Evolutionary conservation across 64 coral and sea anemone species (phyloP), one percentile per base, ranked within the genome.

Genomic region (Montipora capricornis): DNA sequence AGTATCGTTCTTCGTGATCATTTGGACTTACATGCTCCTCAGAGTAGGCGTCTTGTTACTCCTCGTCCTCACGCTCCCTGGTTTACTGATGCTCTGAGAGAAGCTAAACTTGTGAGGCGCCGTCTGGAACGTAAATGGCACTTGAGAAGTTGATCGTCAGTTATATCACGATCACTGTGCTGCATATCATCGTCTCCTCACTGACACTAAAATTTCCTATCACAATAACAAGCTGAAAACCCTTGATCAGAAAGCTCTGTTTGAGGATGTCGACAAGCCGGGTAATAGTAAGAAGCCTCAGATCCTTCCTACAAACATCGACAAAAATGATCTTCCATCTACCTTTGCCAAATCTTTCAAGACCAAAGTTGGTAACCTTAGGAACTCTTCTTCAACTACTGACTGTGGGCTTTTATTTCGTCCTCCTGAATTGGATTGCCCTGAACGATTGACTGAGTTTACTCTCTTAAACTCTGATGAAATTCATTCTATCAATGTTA

Each of bases 111-210:
- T 4, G n/a, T 47, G 15, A 80, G 50, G 44, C 77, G 77, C 16
- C 77, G 77, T 47, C 77, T 17, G 8, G 77, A 80, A 44, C 19
- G 77, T 24, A 80, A 80, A 80, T 80, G 77, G 77, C 19, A 46
- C 6, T 24, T 44, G 49, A 0, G 0, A 80, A 44, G 44, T 80
- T 80, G 77, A 80, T 48, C 77, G 77, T 19, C 77, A 80, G 44
- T 48, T 80, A 15, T 80, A 80, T 44, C 19, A 46, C 19, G 19
- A 80, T 24, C 44, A 80, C 19, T 80, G 77, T 80, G 26, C 8
- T 44, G 8, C 1, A 4, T 80, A 80, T 22, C 77, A 80, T 9
- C 17, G 37, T 12, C 77, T 80, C 20, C 17, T 80, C 52, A 7
- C 5, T 44, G 77, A 80, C 19, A 1, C 17, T 44, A 80, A 80